phyloP scores from a whole-genome alignment of 2,113 vertebrate genomes.

The Loxodonta africana region DNA sequence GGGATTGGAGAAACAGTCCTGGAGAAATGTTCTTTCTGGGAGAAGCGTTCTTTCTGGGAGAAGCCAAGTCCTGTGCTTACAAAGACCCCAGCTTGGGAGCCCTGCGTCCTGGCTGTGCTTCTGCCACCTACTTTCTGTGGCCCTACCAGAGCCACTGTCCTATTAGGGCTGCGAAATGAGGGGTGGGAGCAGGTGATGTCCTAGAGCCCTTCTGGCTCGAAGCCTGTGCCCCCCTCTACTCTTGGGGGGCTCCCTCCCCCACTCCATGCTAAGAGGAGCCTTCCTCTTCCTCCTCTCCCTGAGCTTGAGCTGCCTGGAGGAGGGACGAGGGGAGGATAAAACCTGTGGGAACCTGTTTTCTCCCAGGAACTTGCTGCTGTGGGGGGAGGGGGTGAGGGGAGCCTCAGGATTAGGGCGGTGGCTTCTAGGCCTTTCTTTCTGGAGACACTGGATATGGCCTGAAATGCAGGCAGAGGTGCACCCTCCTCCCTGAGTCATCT shows the following conservation, averaged over 20 bases:
- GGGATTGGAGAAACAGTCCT: neutral
- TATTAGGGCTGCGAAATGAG: rapidly evolving
- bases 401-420: conserved; percentile 51
- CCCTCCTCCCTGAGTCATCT: neutral
- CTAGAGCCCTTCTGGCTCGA: neutral
- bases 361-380: conserved; percentile 20
- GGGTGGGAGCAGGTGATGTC: neutral
- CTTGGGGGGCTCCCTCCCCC: neutral
- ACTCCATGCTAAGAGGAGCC: neutral
- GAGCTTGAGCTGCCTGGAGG: neutral
- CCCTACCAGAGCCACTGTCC: neutral
- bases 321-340: neutral
- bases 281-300: neutral
- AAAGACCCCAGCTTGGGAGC: neutral
- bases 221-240: neutral
- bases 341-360: conserved; percentile 67
- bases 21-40: neutral
- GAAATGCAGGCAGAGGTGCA: conserved; percentile 12
- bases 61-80: neutral
- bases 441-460: conserved; percentile 58
- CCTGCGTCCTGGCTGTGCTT: neutral
- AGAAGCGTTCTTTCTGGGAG: neutral
- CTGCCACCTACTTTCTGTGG: neutral
- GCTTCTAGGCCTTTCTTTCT: conserved; percentile 53
- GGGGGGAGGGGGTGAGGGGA: neutral